phyloP scores from a whole-genome alignment of 2,888 invertebrate genomes.

The Laothoe populi region DNA sequence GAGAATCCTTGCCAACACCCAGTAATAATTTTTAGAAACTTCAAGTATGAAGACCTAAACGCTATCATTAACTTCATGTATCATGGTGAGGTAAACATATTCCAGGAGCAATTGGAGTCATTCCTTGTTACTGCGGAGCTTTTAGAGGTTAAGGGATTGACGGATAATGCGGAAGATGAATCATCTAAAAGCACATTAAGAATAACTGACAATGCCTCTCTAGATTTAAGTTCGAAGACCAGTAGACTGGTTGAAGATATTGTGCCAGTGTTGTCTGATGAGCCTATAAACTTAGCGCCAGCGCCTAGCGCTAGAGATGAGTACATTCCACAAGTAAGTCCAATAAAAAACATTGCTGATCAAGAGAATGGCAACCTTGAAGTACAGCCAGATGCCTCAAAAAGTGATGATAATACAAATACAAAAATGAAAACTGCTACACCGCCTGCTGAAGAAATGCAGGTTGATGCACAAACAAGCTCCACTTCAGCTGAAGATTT shows the following conservation, averaged over 20 bases:
- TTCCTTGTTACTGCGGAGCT: conserved; percentile 91
- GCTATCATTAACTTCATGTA: conserved; percentile 93
- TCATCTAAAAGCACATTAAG: conserved; percentile 62
- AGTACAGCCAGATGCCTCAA: conserved; percentile 51
- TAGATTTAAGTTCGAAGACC: conserved; percentile 76
- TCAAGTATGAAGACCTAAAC: conserved; percentile 90
- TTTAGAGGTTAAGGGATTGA: conserved; percentile 90
- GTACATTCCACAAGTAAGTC: conserved; percentile 63
- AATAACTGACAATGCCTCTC: conserved; percentile 65
- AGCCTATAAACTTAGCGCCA: conserved; percentile 77
- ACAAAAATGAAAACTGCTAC: conserved; percentile 47
- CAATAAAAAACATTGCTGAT: conserved; percentile 46
- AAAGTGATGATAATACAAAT: conserved; percentile 53
- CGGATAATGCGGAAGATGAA: conserved; percentile 84
- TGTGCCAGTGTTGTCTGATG: conserved; percentile 64
- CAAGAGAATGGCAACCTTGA: conserved; percentile 59
- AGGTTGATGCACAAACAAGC: conserved; percentile 67
- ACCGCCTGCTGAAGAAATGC: conserved; percentile 70
- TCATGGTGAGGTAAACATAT: conserved; percentile 92
- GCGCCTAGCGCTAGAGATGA: conserved; percentile 68
- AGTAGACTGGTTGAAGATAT: conserved; percentile 61
- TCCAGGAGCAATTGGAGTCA: conserved; percentile 91
- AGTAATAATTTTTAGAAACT: conserved; percentile 91
- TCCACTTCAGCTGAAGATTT: conserved; percentile 71
- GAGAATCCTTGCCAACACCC: conserved; percentile 93